These are phyloP conservation scores for Ciconia stormi DNA, from an alignment of 2,113 vertebrate genomes.

Conservation along the genomic window DNA sequence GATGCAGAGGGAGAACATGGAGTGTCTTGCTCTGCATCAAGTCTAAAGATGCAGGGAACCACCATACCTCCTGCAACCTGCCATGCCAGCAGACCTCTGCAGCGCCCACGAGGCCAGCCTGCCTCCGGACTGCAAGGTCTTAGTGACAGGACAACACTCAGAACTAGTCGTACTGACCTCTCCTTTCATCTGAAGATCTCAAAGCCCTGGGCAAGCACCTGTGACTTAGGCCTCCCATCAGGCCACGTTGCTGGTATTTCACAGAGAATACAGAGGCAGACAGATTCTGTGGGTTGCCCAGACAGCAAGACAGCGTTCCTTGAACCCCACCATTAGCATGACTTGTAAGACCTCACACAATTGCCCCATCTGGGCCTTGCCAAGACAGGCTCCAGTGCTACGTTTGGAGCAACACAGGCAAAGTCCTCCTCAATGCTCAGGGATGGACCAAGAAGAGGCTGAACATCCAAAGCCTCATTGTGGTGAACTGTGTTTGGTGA, in stretches of 20 bases:
- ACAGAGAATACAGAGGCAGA: neutral
- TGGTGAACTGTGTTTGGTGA: neutral
- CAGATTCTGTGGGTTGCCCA: neutral
- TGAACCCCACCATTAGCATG: accelerated
- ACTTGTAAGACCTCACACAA: neutral
- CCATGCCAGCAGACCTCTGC: neutral
- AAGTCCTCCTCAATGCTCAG: neutral
- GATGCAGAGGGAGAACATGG: neutral
- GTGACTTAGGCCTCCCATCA: neutral
- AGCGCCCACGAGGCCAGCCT: accelerated
- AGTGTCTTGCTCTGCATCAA: neutral
- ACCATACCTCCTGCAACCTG: accelerated
- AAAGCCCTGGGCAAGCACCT: neutral
- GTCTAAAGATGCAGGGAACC: neutral
- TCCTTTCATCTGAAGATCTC: neutral
- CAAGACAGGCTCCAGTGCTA: neutral
- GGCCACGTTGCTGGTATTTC: neutral
- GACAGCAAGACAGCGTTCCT: accelerated
- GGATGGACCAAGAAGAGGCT: neutral
- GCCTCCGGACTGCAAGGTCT: accelerated
- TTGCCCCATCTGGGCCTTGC: accelerated
- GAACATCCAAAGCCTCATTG: neutral
- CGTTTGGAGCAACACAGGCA: accelerated
- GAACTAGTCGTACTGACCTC: neutral
- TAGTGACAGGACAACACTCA: neutral